Conservation (phyloP, 1,140 invertebrate genomes). For the Luehdorfia chinensis region DNA sequence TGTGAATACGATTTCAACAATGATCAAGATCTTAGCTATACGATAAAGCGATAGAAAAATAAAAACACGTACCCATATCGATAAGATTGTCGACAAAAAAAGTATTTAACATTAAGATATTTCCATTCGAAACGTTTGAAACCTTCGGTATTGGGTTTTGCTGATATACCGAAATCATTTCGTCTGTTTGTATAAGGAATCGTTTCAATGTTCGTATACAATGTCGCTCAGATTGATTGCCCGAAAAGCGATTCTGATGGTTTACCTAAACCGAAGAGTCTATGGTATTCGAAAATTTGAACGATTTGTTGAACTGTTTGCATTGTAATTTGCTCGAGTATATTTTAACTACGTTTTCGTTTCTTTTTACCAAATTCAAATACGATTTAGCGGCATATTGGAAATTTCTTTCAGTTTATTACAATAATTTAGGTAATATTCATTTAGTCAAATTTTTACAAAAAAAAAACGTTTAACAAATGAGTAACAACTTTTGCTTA, state of each 20-base stretch:
- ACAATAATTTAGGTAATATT: too few species aligned
- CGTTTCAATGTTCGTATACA: slow-evolving; percentile 9
- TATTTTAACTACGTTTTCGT: not conserved
- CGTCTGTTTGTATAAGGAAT: slow-evolving; percentile 16
- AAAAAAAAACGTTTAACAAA: too few species aligned
- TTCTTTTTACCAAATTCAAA: too few species aligned
- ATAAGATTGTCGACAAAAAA: not conserved
- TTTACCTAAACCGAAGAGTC: slow-evolving; percentile 14
- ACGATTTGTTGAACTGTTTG: not conserved
- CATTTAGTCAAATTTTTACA: too few species aligned
- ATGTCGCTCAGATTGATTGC: slow-evolving; percentile 12
- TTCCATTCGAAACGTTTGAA: slow-evolving; percentile 1
- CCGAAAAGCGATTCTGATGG: slow-evolving; percentile 11
- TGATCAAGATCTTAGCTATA: not conserved
- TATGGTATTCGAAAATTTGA: slow-evolving; percentile 9
- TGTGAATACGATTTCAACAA: too few species aligned
- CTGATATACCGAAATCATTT: slow-evolving; percentile 13
- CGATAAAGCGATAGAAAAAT: not conserved
- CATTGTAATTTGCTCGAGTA: slow-evolving; percentile 1
- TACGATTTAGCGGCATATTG: too few species aligned
- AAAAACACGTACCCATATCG: not conserved
- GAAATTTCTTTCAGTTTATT: too few species aligned
- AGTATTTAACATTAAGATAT: not conserved
- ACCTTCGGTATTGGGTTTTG: slow-evolving; percentile 10
- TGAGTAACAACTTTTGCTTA: too few species aligned